These are phyloP conservation scores for Nephila pilipes DNA, from an alignment of 1,140 invertebrate genomes.

Conservation along the genomic window DNA sequence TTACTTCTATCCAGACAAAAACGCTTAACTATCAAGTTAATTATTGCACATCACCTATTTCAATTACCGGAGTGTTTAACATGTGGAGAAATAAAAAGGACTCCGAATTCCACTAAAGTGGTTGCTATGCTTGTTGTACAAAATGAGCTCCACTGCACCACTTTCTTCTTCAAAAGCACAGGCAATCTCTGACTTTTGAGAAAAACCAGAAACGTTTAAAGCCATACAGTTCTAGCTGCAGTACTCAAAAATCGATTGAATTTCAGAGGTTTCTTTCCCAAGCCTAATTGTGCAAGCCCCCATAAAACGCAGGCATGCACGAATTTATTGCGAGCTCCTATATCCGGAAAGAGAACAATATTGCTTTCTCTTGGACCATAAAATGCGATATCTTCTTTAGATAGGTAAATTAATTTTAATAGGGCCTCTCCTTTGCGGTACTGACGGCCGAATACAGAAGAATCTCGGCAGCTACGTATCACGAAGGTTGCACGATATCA, in stretches of 20 bases:
- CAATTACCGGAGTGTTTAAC: background rate
- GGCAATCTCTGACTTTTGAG: conserved; percentile 58
- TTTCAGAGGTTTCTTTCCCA: conserved; percentile 56
- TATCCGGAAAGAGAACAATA: conserved; percentile 68
- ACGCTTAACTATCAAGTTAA: background rate
- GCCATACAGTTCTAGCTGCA: background rate
- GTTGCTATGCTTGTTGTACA: background rate
- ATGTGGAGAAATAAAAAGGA: background rate
- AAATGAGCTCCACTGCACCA: background rate
- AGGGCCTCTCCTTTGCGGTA: conserved; percentile 24
- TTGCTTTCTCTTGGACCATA: conserved; percentile 60
- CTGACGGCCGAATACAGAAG: background rate
- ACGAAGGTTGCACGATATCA: conserved; percentile 14
- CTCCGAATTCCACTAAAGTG: background rate
- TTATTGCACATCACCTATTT: background rate
- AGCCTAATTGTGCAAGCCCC: conserved; percentile 64
- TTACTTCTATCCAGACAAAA: no score
- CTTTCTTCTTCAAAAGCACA: background rate
- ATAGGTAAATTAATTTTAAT: conserved; percentile 76
- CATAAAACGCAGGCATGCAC: conserved; percentile 73
- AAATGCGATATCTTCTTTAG: conserved; percentile 66
- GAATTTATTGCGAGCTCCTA: conserved; percentile 64
- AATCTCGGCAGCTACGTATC: conserved; percentile 39
- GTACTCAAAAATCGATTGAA: conserved; percentile 65
- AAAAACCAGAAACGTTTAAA: conserved; percentile 70